Conservation (phyloP, 2,113 vertebrate genomes). For the Pterocles burchelli region DNA sequence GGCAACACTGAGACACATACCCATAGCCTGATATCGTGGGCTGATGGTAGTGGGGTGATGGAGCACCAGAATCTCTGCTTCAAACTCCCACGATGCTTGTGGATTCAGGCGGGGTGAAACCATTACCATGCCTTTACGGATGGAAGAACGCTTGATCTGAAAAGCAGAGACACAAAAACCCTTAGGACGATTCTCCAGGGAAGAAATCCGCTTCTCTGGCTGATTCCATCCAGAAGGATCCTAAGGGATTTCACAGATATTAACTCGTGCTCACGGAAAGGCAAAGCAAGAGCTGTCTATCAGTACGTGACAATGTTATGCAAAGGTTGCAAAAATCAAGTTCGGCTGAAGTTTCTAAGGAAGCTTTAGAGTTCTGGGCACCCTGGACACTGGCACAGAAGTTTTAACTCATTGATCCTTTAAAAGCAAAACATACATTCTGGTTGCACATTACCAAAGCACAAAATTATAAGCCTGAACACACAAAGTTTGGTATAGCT, state of each 20-base stretch:
- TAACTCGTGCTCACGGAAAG: neutral
- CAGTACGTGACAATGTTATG: neutral
- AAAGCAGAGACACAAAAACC: neutral
- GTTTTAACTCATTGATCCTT: neutral
- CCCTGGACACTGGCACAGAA: neutral
- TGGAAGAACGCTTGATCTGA: conserved; percentile 97
- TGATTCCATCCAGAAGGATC: neutral
- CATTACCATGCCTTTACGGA: conserved; percentile 99
- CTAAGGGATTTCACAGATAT: neutral
- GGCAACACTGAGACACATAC: conserved; percentile 71
- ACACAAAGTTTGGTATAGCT: neutral
- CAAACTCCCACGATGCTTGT: conserved; percentile 98
- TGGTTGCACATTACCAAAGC: neutral
- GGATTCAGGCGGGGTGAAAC: conserved; percentile 93
- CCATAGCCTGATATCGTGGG: conserved; percentile 97
- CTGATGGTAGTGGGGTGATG: conserved; percentile 98
- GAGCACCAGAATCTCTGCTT: conserved; percentile 95
- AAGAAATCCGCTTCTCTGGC: neutral
- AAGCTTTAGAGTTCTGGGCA: neutral
- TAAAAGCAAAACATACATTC: neutral
- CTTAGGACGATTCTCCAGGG: neutral
- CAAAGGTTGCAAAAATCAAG: neutral
- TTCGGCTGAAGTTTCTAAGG: neutral
- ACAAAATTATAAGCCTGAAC: neutral
- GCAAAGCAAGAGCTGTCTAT: neutral